Evolutionary conservation across 2,888 invertebrate genomes (phyloP).

Genomic region (Prenolepis imparis): DNA sequence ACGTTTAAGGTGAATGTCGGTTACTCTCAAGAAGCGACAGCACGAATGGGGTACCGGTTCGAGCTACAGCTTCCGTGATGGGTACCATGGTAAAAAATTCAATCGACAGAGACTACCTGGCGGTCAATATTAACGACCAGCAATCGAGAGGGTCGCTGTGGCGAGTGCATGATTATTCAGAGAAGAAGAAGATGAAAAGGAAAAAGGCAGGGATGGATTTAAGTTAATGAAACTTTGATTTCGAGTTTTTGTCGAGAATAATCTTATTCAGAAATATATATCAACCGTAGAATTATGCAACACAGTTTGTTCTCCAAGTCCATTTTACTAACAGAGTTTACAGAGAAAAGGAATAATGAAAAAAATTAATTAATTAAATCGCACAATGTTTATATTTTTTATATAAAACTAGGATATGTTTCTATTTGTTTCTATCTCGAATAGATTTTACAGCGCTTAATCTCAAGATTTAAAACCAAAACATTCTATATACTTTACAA

Average conservation of each 20-base stretch:
- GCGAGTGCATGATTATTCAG: constrained; percentile 73
- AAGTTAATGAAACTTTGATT: constrained; percentile 17
- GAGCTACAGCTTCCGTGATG: constrained; percentile 60
- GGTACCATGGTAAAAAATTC: constrained; percentile 69
- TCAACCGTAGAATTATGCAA: background rate
- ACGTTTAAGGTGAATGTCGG: constrained; percentile 56
- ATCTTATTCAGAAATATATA: background rate
- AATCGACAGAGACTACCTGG: constrained; percentile 71
- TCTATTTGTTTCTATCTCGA: background rate
- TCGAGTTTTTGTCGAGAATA: background rate
- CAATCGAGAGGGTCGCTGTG: constrained; percentile 71
- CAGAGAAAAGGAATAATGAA: background rate
- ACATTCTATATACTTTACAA: background rate
- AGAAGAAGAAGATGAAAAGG: constrained; percentile 49
- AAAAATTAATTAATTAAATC: background rate
- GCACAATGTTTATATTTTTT: background rate
- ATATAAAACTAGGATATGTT: background rate
- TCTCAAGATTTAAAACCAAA: background rate
- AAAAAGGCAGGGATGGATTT: constrained; percentile 25
- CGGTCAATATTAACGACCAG: constrained; percentile 78
- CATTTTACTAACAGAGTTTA: background rate
- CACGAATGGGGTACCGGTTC: constrained; percentile 65
- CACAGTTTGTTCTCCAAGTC: background rate
- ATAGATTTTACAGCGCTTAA: background rate
- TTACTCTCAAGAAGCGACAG: constrained; percentile 49